These are phyloP conservation scores for Semotilus atromaculatus DNA, from an alignment of 2,797 vertebrate genomes.

Conservation along the genomic window DNA sequence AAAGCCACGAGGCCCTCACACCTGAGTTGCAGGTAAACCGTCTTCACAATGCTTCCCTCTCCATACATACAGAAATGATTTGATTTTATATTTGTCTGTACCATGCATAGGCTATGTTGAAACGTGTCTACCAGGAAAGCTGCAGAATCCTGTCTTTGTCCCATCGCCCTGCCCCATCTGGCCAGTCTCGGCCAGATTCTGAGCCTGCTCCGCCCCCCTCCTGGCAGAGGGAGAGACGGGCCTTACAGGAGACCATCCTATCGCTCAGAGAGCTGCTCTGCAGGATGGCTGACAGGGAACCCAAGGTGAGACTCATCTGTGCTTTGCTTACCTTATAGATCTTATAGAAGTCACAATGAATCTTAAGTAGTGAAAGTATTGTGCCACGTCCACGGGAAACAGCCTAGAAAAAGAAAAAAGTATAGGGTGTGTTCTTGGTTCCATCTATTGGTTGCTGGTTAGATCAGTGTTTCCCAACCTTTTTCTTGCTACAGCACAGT, in stretches of 20 bases:
- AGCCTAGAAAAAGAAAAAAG: too few species aligned
- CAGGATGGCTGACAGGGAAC: constrained; percentile 78
- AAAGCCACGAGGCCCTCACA: constrained; percentile 80
- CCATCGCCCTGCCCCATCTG: constrained; percentile 69
- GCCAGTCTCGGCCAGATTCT: constrained; percentile 59
- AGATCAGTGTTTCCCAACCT: too few species aligned
- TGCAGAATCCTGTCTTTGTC: constrained; percentile 88
- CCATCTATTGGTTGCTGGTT: too few species aligned
- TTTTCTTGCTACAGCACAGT: too few species aligned
- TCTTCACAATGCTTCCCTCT: neutral
- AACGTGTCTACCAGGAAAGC: constrained; percentile 91
- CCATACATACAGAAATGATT: neutral
- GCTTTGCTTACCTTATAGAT: neutral
- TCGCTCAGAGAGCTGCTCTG: constrained; percentile 84
- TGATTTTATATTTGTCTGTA: neutral
- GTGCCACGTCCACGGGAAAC: neutral
- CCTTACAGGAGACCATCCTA: constrained; percentile 84
- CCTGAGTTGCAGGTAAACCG: constrained; percentile 86
- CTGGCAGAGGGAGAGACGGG: constrained; percentile 83
- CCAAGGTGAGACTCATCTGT: constrained; percentile 76
- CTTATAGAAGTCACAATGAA: neutral
- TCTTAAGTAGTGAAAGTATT: neutral
- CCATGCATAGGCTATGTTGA: constrained; percentile 80
- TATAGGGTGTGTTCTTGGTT: too few species aligned
- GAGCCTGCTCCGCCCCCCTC: constrained; percentile 63